These are phyloP conservation scores for Octodon degus DNA, from an alignment of 2,113 vertebrate genomes.

Conservation along the genomic window DNA sequence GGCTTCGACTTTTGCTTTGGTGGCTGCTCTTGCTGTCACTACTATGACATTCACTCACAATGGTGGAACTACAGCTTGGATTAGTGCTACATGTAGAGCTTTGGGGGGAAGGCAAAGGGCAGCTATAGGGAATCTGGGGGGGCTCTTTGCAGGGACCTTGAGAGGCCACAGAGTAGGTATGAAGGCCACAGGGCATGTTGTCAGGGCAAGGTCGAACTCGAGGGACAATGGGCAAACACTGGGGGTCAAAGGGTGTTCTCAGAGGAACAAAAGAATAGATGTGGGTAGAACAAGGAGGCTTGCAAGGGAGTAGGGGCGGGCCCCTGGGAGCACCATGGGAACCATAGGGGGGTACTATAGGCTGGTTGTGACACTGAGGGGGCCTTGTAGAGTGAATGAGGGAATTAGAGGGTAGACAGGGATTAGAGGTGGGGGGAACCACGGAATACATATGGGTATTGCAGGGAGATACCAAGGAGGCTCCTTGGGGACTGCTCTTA, in stretches of 20 bases:
- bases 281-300: conserved; percentile 76
- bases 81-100: conserved; percentile 40
- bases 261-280: conserved; percentile 80
- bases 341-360: neutral
- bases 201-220: conserved; percentile 18
- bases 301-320: neutral
- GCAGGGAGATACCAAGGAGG: neutral
- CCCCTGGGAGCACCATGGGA: conserved; percentile 45
- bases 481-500: conserved; percentile 2
- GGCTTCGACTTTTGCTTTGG: neutral
- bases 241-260: conserved; percentile 71
- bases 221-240: conserved; percentile 55
- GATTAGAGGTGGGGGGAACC: neutral
- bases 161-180: conserved; percentile 67
- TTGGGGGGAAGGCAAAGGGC: conserved; percentile 55
- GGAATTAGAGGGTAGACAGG: conserved; percentile 26
- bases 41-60: conserved; percentile 42
- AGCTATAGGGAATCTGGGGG: conserved; percentile 61
- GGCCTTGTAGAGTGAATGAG: neutral
- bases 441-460: conserved; percentile 67
- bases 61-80: conserved; percentile 14
- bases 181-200: conserved; percentile 70
- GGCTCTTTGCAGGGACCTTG: conserved; percentile 31
- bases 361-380: conserved; percentile 39
- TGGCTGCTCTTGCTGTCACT: conserved; percentile 14